Conservation (phyloP, 1,140 invertebrate genomes). For the Listronotus bonariensis region DNA sequence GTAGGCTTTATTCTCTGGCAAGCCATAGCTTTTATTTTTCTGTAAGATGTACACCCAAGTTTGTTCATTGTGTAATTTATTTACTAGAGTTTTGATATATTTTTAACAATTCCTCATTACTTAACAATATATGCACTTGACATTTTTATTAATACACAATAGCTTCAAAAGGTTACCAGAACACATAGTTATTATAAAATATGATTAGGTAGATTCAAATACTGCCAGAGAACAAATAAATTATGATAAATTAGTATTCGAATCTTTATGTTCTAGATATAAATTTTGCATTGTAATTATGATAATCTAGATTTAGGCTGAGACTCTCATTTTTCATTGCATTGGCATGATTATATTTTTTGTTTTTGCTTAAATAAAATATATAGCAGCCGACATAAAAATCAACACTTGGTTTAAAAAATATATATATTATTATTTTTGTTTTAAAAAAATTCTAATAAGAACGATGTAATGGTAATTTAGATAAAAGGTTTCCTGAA, state of each 20-base stretch:
- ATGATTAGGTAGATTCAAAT: constrained; percentile 16
- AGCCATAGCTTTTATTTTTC: background rate
- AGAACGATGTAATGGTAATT: too few relatives aligned
- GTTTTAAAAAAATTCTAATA: too few relatives aligned
- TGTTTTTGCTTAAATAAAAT: too few relatives aligned
- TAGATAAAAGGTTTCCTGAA: too few relatives aligned
- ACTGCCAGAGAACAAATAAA: constrained; percentile 13
- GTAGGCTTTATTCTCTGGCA: too few relatives aligned
- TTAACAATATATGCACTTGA: constrained; percentile 14
- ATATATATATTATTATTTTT: too few relatives aligned
- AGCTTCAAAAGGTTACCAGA: constrained; percentile 11
- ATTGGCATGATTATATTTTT: too few relatives aligned
- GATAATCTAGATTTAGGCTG: too few relatives aligned
- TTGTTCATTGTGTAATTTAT: background rate
- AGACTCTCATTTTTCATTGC: too few relatives aligned
- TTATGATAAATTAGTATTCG: constrained; percentile 10
- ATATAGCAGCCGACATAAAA: too few relatives aligned
- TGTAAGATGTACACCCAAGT: background rate
- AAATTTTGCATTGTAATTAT: too few relatives aligned
- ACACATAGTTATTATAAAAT: constrained; percentile 11
- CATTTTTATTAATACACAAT: constrained; percentile 15
- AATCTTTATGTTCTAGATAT: background rate
- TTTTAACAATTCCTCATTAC: constrained; percentile 15
- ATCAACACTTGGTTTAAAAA: too few relatives aligned
- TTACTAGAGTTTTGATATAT: constrained; percentile 12